phyloP scores from a whole-genome alignment of 2,113 vertebrate genomes.

The Oreochromis spilurus region DNA sequence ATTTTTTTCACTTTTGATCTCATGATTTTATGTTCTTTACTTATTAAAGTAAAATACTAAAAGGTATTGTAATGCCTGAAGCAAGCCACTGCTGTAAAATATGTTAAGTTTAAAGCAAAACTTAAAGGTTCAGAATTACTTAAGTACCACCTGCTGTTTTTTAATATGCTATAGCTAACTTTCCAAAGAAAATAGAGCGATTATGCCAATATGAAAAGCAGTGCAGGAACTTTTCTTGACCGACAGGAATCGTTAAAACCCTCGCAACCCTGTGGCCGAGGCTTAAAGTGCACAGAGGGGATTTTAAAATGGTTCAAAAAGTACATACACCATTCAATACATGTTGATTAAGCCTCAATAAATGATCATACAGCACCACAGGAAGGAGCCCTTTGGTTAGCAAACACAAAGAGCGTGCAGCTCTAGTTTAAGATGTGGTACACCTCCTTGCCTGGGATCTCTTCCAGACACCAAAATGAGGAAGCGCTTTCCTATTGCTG shows the following conservation, averaged over 20 bases:
- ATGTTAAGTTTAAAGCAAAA: background rate
- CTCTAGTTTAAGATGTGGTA: constrained; percentile 71
- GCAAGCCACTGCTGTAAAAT: background rate
- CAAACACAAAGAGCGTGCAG: constrained; percentile 60
- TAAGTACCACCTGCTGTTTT: constrained; percentile 1
- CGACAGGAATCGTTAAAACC: constrained; percentile 39
- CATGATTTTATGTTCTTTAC: background rate
- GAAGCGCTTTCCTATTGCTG: constrained; percentile 65
- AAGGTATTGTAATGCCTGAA: background rate
- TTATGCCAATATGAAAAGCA: constrained; percentile 16
- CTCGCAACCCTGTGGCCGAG: constrained; percentile 24
- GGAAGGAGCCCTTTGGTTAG: constrained; percentile 64
- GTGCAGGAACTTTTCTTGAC: constrained; percentile 13
- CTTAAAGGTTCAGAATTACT: background rate
- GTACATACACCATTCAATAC: constrained; percentile 66
- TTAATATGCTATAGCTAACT: background rate
- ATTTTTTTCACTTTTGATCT: background rate
- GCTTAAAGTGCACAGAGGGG: constrained; percentile 45
- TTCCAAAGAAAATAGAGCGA: background rate
- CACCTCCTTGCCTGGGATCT: constrained; percentile 66
- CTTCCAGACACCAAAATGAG: constrained; percentile 71
- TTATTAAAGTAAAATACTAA: background rate
- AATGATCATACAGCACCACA: constrained; percentile 65
- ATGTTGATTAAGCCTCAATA: constrained; percentile 73
- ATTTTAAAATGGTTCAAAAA: constrained; percentile 65